Evolutionary conservation across 2,797 vertebrate genomes (phyloP), one percentile per base, ranked within the genome.

Genomic region (Cirrhinus mrigala): DNA sequence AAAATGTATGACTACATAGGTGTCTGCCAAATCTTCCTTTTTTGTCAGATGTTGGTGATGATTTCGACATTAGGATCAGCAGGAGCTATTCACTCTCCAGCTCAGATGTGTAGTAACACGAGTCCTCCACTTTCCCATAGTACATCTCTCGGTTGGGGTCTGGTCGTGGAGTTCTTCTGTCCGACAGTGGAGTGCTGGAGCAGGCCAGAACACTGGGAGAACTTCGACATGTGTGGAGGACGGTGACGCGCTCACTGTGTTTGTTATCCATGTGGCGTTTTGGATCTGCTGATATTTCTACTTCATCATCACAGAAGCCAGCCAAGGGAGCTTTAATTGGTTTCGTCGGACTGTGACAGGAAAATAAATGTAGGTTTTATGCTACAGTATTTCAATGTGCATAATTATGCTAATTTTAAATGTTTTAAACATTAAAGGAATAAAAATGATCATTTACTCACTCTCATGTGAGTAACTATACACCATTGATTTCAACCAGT

Each of bases 151-250:
- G 12, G 6, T 40, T 85, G 48, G 79, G 44, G 24, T 69, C 66
- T 27, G 56, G n/a, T 64, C 79, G 64, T 48, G 69, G 16, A 20
- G 66, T 3, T 62, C 22, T 62, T 37, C 24, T 68, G 9, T 70
- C 66, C 18, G 64, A 18, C 46, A 68, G n/a, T 70, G 81, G 88
- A 48, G 87, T 73, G 66, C 76, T 85, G 50, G 88, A 87, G 80
- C 84, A 93, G 87, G 91, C 83, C 90, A 94, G 90, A 64, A 91
- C 88, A 0, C 91, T 84, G 50, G 94, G 93, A 84, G 94, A 96
- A 91, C 93, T 94, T 84, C 87, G 91, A 69, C 79, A 78, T 16
- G 75, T 62, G 37, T 86, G 83, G 73, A 70, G 27, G 46, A 77
- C 68, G 7, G 56, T 46, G 4, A 6, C 24, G 16, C 27, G 66